A percentile compares a stretch with the other conserved stretches of the same genome.
phyloP scores from a whole-genome alignment of 2,888 invertebrate species.

The Brenthis daphne region DNA sequence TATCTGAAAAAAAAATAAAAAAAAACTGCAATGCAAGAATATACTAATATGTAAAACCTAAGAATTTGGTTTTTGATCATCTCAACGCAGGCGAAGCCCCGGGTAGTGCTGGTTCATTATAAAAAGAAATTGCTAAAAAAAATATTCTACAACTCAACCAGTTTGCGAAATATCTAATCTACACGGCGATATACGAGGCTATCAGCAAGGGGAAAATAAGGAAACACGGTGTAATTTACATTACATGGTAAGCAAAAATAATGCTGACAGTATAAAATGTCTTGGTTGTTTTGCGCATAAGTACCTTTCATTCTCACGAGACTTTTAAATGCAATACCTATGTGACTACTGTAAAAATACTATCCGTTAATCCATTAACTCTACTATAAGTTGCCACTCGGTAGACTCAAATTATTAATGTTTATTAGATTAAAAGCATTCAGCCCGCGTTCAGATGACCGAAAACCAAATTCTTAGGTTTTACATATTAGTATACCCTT shows the following conservation, averaged over 20 bases:
- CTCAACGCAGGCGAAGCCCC: too few species aligned
- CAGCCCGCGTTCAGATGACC: too few species aligned
- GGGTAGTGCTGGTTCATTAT: neutral
- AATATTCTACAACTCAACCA: slow-evolving; percentile 12
- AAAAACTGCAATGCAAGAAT: too few species aligned
- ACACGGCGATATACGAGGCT: slow-evolving; percentile 14
- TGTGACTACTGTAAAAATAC: neutral
- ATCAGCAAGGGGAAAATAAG: slow-evolving; percentile 27
- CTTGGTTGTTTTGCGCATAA: slow-evolving; percentile 8
- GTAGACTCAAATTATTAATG: too few species aligned
- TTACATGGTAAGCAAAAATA: slow-evolving; percentile 32
- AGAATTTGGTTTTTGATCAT: too few species aligned
- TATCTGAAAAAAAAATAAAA: too few species aligned
- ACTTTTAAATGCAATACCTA: slow-evolving; percentile 6
- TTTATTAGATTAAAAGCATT: too few species aligned
- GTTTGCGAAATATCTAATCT: slow-evolving; percentile 17
- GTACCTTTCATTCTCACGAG: slow-evolving; percentile 13
- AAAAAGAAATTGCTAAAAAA: slow-evolving; percentile 1
- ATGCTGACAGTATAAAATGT: slow-evolving; percentile 24
- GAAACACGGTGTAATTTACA: slow-evolving; percentile 30
- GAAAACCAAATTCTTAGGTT: too few species aligned
- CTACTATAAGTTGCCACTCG: too few species aligned
- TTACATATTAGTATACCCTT: too few species aligned
- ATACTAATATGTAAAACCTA: too few species aligned
- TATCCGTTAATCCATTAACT: neutral